Base-by-base conservation (phyloP, 2,888 invertebrate species). In the Mystacides longicornis region DNA sequence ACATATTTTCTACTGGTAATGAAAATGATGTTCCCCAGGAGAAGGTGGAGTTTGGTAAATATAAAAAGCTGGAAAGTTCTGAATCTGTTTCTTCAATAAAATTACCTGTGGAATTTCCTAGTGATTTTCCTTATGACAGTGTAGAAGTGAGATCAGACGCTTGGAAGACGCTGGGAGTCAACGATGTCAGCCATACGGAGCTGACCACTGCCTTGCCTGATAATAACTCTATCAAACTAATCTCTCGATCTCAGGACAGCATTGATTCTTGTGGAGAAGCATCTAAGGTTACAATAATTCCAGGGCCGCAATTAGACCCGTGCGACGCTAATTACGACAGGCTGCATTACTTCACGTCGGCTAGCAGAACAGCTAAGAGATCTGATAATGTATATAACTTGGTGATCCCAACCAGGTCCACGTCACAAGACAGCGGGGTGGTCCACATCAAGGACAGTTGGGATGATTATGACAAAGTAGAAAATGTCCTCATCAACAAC, bases 401-500 rank as follows among this genome's bases (percentile, higher is more conserved):
- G 60, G 81, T 87, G 53, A 80, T 82, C 51, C 76, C 80, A 2
- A 76, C 80, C 2, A 72, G 82, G 1, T 81, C 83, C n/a, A 71
- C 83, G 52, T 65, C 78, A 11, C 74, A 75, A 50, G 64, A 69
- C n/a, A 75, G 75, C 62, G 49, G 49, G 23, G n/a, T n/a, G n/a
- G n/a, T n/a, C n/a, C n/a, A n/a, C n/a, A 4, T 56, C 62, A 46
- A 60, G 42, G 77, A 77, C 50, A 76, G 78, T 18, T 83, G 83
- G 74, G 87, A 86, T 68, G 87, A 88, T 68, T 89, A 89, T 67
- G 89, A 89, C 68, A 81, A 87, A 65, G 87, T 89, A 52, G 81
- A 81, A 61, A 81, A 82, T 71, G 75, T 77, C 1, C 82, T 85
- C 75, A 83, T 85, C 64, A 77, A 85, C 45, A 84, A 83, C 45